These are phyloP conservation scores for Lycocorax pyrrhopterus DNA, from an alignment of 2,113 vertebrate species.

Conservation along the genomic window DNA sequence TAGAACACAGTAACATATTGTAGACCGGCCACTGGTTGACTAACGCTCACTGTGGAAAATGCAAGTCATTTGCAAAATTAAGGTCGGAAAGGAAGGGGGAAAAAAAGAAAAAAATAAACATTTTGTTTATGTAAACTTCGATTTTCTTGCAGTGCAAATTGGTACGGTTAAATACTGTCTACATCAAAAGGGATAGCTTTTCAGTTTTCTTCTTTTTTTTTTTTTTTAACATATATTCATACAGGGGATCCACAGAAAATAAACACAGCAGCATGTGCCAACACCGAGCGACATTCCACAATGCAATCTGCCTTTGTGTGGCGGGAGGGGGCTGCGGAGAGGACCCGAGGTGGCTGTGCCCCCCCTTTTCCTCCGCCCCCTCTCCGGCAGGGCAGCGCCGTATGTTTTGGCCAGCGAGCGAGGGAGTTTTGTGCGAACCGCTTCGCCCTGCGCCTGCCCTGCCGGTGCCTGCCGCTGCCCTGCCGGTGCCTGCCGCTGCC, in stretches of 20 bases:
- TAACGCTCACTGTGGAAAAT: slow-evolving; percentile 56
- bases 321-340: slow-evolving; percentile 44
- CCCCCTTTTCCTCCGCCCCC: not conserved
- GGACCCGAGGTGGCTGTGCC: not conserved
- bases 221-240: slow-evolving; percentile 63
- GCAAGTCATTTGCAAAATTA: slow-evolving; percentile 66
- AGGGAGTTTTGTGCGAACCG: slow-evolving; percentile 53
- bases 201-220: not conserved
- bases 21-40: slow-evolving; percentile 58
- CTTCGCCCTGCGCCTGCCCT: slow-evolving; percentile 61
- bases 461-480: slow-evolving; percentile 18
- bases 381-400: not conserved
- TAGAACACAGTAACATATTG: slow-evolving; percentile 41
- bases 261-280: slow-evolving; percentile 85
- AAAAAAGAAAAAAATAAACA: not conserved
- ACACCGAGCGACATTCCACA: slow-evolving; percentile 78
- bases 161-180: slow-evolving; percentile 69
- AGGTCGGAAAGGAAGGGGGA: not conserved
- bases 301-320: slow-evolving; percentile 74
- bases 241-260: slow-evolving; percentile 85
- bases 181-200: slow-evolving; percentile 60
- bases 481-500: not conserved
- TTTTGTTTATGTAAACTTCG: slow-evolving; percentile 76
- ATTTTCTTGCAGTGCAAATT: slow-evolving; percentile 80
- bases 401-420: slow-evolving; percentile 20